A percentile compares a stretch with the other conserved stretches of the same genome.
Evolutionary conservation across 2,113 vertebrate genomes (phyloP).

Genomic region (Marmota flaviventris): DNA sequence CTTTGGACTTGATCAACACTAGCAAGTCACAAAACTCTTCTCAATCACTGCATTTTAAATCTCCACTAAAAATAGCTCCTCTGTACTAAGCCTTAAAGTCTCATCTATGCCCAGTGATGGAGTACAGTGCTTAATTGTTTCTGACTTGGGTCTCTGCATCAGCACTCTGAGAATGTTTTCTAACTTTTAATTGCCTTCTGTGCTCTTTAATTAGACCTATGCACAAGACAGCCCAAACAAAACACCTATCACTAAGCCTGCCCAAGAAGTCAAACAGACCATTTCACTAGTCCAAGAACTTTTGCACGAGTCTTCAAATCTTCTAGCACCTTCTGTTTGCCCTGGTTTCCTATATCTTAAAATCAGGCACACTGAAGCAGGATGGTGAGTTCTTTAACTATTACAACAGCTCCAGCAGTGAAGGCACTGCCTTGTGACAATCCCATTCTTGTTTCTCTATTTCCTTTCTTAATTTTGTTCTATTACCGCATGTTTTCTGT

Average conservation of each 20-base stretch:
- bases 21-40: constrained; percentile 68
- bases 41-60: constrained; percentile 75
- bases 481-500: neutral
- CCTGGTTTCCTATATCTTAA: neutral
- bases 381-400: neutral
- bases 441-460: neutral
- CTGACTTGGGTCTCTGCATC: constrained; percentile 36
- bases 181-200: constrained; percentile 71
- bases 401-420: neutral
- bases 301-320: constrained; percentile 34
- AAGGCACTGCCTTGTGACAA: neutral
- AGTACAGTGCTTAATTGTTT: constrained; percentile 71
- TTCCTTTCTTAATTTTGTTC: neutral
- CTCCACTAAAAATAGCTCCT: constrained; percentile 72
- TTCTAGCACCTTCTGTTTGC: neutral
- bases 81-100: constrained; percentile 73
- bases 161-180: constrained; percentile 38
- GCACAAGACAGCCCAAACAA: neutral
- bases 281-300: constrained; percentile 74
- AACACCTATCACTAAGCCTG: neutral
- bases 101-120: constrained; percentile 58
- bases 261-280: neutral
- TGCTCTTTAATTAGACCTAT: neutral
- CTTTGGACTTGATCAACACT: constrained; percentile 68
- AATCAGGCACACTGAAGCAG: neutral